Base-by-base conservation (phyloP, 35 echinoderm and acorn worm genomes). In the Apostichopus parvimensis region DNA sequence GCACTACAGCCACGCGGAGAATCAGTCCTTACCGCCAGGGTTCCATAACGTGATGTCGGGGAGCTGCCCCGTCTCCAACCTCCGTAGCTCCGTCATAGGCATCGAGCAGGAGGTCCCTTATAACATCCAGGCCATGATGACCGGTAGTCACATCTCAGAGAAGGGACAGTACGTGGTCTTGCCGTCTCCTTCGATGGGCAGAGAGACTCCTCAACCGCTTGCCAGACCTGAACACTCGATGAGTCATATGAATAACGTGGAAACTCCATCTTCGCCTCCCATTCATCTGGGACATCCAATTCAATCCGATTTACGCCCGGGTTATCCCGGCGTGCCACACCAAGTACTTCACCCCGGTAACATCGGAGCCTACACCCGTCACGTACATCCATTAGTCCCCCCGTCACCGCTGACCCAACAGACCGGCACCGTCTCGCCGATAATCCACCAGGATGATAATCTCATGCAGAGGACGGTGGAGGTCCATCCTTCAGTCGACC, bases 221-320 rank as follows among this genome's bases (percentile, higher is more conserved):
- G 24, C 25, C 7, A 88, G 86, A 73, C 86, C 60, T 1, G 68
- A 88, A 15, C 60, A 88, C 23, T 20, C 86, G 0, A 72, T 88
- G 60, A 45, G 86, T 20, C 86, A 88, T 24, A 34, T 72, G 22
- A 72, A 21, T 55, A 52, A 26, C 5, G 64, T 88, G 26, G 86
- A 88, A 72, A 66, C 86, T 2, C 23, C 86, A 7, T 21, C 86
- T 45, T 72, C 60, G 1, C 86, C 86, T 25, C 86, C 86, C 17
- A 84, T 84, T 88, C 86, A 88, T 17, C 34, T 66, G 23, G 86
- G 72, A 54, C 21, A 88, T 21, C 62, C 45, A n/a, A 22, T 88
- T 7, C 86, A 88, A 45, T 66, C 57, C 10, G 86, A 88, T 7
- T 64, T 88, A 12, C 86, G 86, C 17, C 14, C 71, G 6, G 28